Percentiles rank a stretch among this genome's conserved stretches.
Conservation (phyloP, 2,888 invertebrate genomes). For the Slavum lentiscoides region DNA sequence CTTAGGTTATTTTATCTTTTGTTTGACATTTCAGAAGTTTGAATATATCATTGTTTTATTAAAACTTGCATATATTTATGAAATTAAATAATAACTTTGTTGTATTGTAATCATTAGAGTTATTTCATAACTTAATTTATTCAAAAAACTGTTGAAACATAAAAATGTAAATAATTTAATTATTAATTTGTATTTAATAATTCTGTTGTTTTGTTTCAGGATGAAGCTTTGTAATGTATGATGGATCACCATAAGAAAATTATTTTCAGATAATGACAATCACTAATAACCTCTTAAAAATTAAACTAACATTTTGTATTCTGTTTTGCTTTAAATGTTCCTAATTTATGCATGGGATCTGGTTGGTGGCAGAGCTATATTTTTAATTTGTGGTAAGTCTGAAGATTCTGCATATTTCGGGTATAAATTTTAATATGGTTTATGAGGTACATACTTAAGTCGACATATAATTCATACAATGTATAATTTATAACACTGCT, state of each 20-base stretch:
- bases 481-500: conserved; percentile 42
- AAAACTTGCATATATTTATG: not conserved
- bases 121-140: not conserved
- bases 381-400: conserved; percentile 48
- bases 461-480: conserved; percentile 11
- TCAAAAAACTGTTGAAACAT: not conserved
- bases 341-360: conserved; percentile 51
- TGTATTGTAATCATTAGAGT: not conserved
- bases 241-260: not conserved
- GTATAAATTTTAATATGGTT: conserved; percentile 10
- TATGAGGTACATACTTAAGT: not conserved
- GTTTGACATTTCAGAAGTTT: not conserved
- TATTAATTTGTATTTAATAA: conserved; percentile 9
- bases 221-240: not conserved
- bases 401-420: conserved; percentile 19
- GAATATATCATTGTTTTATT: not conserved
- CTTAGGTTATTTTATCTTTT: not conserved
- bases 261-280: conserved; percentile 27
- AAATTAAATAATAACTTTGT: not conserved
- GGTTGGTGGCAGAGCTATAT: conserved; percentile 49
- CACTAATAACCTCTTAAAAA: conserved; percentile 27
- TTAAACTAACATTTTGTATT: conserved; percentile 45
- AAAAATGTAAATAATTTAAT: not conserved
- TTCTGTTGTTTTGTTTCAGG: conserved; percentile 40
- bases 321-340: conserved; percentile 48